Evolutionary conservation across 2,888 invertebrate species (phyloP).

Genomic region (Microctonus hyperodae): DNA sequence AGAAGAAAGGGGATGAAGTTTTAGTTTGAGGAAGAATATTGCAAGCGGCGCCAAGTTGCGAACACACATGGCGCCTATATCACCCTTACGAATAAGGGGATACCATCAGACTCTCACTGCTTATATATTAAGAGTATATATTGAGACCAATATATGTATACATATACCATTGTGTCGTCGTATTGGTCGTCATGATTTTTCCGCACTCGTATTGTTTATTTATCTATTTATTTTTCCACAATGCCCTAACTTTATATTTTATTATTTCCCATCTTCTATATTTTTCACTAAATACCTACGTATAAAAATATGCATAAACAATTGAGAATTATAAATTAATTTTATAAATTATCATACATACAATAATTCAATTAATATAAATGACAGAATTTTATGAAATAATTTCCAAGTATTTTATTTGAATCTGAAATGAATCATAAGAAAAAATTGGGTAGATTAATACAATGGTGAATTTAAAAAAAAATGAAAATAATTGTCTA

Average conservation of each 20-base stretch:
- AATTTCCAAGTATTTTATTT: too few species aligned
- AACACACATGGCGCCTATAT: conserved; percentile 44
- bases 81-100: conserved; percentile 51
- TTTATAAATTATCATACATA: too few species aligned
- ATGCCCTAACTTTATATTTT: background rate
- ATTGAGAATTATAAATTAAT: too few species aligned
- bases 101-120: conserved; percentile 36
- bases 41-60: conserved; percentile 45
- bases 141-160: conserved; percentile 18
- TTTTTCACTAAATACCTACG: conserved; percentile 23
- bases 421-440: background rate
- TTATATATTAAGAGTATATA: too few species aligned
- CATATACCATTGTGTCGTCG: background rate
- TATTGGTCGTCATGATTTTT: conserved; percentile 9
- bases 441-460: too few species aligned
- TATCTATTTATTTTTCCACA: conserved; percentile 12
- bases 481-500: too few species aligned
- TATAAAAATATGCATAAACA: too few species aligned
- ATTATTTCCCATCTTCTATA: conserved; percentile 16
- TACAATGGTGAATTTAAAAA: too few species aligned
- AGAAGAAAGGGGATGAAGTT: conserved; percentile 45
- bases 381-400: too few species aligned
- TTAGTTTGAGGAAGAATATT: conserved; percentile 36
- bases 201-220: conserved; percentile 3
- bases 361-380: too few species aligned